Base-by-base conservation (phyloP, 2,888 invertebrate species). In the Hecatera dysodea region DNA sequence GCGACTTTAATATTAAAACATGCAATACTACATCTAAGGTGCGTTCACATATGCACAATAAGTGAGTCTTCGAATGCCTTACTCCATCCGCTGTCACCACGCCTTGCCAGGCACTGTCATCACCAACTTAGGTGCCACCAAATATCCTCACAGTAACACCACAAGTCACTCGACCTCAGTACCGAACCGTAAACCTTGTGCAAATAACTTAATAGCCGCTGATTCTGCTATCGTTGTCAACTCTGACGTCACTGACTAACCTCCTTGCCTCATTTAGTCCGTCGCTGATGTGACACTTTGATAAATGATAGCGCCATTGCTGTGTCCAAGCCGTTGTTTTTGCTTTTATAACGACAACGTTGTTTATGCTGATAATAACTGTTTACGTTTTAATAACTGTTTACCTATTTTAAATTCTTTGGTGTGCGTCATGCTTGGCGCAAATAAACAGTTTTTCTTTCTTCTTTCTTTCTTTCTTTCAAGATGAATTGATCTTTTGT, bases 221-320 rank as follows among this genome's bases (percentile, higher is more conserved):
- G 12, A 29, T 61, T n/a, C 29, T 46, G 17, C 27, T 22, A 65
- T 48, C 22, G 42, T 50, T 39, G 46, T 63, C n/a, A 19, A 2
- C 3, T 0, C 7, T 36, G 24, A 68, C 69, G 64, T 64, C 63
- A 69, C 7, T 17, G 2, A 61, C 27, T 61, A 46, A 36, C 70
- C 76, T 75, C 46, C 22, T 71, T 46, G 24, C 63, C 57, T 52
- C 44, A 19, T 44, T 44, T 44, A 44, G 7, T 19, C 24, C 36
- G 56, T 24, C 52, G 50, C 59, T 29, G 66, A 29, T 52, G 33
- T 12, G 29, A 33, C 29, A 50, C 17, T 15, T 15, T 50, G 52
- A 77, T 62, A 60, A 64, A 39, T 74, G 56, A 75, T 66, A 75
- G 33, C 15, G 15, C 15, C 53, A 60, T 74, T 76, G 65, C 66